Percentiles rank a stretch among this genome's conserved stretches.
These are phyloP conservation scores for Cyrtonyx montezumae DNA, from an alignment of 2,113 vertebrate genomes.

Conservation along the genomic window DNA sequence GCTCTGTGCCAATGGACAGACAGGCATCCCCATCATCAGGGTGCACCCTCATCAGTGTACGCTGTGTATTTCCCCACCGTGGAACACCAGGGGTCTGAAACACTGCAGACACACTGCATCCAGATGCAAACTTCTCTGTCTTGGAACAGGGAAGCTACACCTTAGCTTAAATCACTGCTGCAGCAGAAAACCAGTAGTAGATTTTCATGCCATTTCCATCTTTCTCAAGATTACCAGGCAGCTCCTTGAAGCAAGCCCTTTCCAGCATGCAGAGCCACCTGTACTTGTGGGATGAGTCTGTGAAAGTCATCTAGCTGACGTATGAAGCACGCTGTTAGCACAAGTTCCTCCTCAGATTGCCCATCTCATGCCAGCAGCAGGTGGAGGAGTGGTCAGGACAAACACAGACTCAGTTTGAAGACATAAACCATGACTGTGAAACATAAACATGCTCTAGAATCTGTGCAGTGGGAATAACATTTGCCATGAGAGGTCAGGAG, in stretches of 20 bases:
- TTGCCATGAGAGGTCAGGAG: neutral
- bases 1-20: rapidly evolving
- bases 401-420: neutral
- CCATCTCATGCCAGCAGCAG: neutral
- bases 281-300: rapidly evolving
- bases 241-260: neutral
- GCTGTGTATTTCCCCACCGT: rapidly evolving
- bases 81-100: neutral
- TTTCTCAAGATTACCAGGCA: neutral
- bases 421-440: rapidly evolving
- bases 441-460: rapidly evolving
- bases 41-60: neutral
- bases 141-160: neutral
- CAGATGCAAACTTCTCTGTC: rapidly evolving
- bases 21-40: neutral
- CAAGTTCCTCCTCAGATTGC: neutral
- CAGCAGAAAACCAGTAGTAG: rapidly evolving
- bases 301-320: rapidly evolving
- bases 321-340: rapidly evolving
- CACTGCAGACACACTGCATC: rapidly evolving
- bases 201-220: neutral
- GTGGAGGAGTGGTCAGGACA: neutral
- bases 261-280: rapidly evolving
- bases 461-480: rapidly evolving
- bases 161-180: neutral